Evolutionary conservation across 2,797 vertebrate species (phyloP).

Genomic region (Myoxocephalus aenaeus): DNA sequence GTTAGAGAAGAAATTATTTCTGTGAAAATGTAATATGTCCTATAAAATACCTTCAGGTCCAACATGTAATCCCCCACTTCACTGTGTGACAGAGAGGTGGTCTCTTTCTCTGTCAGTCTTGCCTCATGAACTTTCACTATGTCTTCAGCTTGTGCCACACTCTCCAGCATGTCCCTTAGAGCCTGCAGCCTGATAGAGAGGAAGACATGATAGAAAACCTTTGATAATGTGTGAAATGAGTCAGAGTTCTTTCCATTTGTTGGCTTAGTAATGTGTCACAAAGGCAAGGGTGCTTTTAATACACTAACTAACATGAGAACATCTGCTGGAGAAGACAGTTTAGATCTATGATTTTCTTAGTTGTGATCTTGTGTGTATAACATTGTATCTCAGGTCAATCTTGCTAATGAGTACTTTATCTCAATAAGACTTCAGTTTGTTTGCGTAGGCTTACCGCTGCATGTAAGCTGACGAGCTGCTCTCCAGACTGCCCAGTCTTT

Average conservation of each 20-base stretch:
- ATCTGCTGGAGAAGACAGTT: neutral
- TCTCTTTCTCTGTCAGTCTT: conserved; percentile 94
- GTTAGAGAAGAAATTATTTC: neutral
- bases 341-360: neutral
- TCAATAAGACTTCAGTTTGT: neutral
- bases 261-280: neutral
- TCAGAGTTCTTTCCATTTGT: neutral
- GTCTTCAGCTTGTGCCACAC: conserved; percentile 89
- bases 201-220: neutral
- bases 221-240: neutral
- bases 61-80: conserved; percentile 90
- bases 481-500: conserved; percentile 89
- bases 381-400: neutral
- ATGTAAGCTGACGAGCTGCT: conserved; percentile 88
- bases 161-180: conserved; percentile 88
- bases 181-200: conserved; percentile 83
- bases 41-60: conserved; percentile 67
- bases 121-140: conserved; percentile 94
- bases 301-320: neutral
- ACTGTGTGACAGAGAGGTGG: conserved; percentile 88
- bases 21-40: neutral
- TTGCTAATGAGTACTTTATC: neutral
- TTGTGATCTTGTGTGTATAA: conserved; percentile 1
- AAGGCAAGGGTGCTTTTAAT: neutral
- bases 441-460: conserved; percentile 83